Percentiles rank a stretch among this genome's conserved stretches.
These are phyloP conservation scores for Desmodus rotundus DNA, from an alignment of 2,113 vertebrate species.

Conservation along the genomic window DNA sequence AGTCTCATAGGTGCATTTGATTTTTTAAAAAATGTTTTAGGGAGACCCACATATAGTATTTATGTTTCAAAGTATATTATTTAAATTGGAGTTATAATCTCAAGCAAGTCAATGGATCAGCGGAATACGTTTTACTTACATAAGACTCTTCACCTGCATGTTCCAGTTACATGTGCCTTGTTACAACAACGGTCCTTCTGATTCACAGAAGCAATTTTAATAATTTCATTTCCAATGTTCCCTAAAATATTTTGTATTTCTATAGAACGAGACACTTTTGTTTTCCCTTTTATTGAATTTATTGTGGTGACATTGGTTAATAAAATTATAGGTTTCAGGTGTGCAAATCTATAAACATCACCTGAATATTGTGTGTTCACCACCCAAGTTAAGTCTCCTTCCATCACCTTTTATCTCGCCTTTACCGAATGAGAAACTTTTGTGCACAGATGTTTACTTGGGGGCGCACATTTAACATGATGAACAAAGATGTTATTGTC, in stretches of 20 bases:
- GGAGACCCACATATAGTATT: not conserved
- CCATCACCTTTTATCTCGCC: not conserved
- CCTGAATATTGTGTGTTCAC: not conserved
- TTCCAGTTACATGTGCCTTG: not conserved
- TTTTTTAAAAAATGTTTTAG: slow-evolving; percentile 18
- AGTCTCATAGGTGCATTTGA: not conserved
- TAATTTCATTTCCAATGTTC: not conserved
- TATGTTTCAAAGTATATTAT: not conserved
- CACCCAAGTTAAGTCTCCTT: not conserved
- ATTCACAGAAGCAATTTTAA: not conserved
- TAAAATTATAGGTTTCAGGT: not conserved
- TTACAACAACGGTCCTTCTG: not conserved
- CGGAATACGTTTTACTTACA: not conserved
- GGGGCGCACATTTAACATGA: not conserved
- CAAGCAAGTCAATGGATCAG: not conserved
- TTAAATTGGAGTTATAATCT: not conserved
- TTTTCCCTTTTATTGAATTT: not conserved
- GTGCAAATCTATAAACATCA: not conserved
- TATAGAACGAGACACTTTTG: not conserved
- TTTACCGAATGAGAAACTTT: not conserved
- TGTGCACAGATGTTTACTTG: not conserved
- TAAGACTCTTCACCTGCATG: not conserved
- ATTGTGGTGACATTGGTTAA: not conserved
- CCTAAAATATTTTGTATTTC: not conserved
- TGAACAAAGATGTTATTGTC: not conserved